These are phyloP conservation scores for Eupithecia dodoneata DNA, from an alignment of 2,888 invertebrate species.

Conservation along the genomic window DNA sequence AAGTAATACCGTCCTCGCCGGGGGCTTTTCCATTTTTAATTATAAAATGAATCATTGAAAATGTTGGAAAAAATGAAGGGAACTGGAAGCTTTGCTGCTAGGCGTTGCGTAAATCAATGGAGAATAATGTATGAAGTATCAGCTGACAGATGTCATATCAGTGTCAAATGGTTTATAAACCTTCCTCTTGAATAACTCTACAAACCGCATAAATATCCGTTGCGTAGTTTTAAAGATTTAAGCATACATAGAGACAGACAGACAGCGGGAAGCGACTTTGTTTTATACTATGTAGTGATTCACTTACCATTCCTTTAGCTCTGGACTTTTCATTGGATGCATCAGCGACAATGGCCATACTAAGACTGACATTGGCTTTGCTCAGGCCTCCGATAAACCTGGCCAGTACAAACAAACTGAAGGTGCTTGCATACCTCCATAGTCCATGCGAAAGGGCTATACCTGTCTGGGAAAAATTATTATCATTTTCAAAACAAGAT, in stretches of 20 bases:
- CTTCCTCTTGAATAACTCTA: too few relatives aligned
- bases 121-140: background rate
- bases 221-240: too few relatives aligned
- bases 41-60: background rate
- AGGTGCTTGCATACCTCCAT: constrained; percentile 95
- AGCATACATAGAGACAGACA: too few relatives aligned
- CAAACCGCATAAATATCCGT: too few relatives aligned
- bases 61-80: background rate
- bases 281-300: too few relatives aligned
- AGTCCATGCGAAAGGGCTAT: constrained; percentile 93
- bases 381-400: constrained; percentile 97
- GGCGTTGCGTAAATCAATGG: background rate
- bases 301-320: constrained; percentile 94
- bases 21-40: too few relatives aligned
- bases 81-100: background rate
- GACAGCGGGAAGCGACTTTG: too few relatives aligned
- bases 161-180: too few relatives aligned
- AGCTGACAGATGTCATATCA: too few relatives aligned
- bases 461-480: constrained; percentile 86
- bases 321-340: constrained; percentile 92
- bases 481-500: background rate
- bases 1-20: too few relatives aligned
- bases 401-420: constrained; percentile 95
- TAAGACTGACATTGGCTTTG: constrained; percentile 98
- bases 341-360: constrained; percentile 98